These are phyloP conservation scores for Rhinogobio ventralis DNA, from an alignment of 2,797 vertebrate species.

Conservation along the genomic window DNA sequence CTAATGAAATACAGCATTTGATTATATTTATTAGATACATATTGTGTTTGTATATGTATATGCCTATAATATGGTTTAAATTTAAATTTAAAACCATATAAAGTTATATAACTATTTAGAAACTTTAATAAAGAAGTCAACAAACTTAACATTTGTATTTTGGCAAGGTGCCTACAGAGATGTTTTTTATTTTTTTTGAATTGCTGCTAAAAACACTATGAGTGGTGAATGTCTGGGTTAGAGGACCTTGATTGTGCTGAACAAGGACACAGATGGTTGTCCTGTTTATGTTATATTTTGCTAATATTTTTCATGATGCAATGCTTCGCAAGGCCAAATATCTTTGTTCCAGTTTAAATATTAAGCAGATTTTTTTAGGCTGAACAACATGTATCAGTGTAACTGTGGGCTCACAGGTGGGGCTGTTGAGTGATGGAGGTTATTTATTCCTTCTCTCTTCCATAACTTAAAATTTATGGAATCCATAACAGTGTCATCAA, in stretches of 20 bases:
- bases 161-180: neutral
- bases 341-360: constrained; percentile 31
- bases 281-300: constrained; percentile 50
- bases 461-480: constrained; percentile 72
- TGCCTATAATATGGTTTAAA: no score
- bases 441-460: constrained; percentile 78
- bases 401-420: constrained; percentile 62
- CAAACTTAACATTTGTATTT: constrained; percentile 1
- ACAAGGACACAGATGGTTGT: constrained; percentile 53
- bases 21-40: no score
- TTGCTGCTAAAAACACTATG: constrained; percentile 14
- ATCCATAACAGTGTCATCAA: constrained; percentile 81
- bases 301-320: constrained; percentile 54
- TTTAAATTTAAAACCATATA: no score
- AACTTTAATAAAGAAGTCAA: neutral
- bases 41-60: no score
- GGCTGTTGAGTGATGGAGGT: constrained; percentile 65
- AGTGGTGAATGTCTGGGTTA: constrained; percentile 14
- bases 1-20: no score
- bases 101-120: neutral
- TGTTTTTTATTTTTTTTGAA: neutral
- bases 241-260: constrained; percentile 36
- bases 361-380: constrained; percentile 28
- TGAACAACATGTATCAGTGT: constrained; percentile 56
- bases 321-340: constrained; percentile 42